A percentile compares a stretch with the other conserved stretches of the same genome.
Conservation (phyloP, 1,140 invertebrate genomes). For the Geopemphigus sp. region DNA sequence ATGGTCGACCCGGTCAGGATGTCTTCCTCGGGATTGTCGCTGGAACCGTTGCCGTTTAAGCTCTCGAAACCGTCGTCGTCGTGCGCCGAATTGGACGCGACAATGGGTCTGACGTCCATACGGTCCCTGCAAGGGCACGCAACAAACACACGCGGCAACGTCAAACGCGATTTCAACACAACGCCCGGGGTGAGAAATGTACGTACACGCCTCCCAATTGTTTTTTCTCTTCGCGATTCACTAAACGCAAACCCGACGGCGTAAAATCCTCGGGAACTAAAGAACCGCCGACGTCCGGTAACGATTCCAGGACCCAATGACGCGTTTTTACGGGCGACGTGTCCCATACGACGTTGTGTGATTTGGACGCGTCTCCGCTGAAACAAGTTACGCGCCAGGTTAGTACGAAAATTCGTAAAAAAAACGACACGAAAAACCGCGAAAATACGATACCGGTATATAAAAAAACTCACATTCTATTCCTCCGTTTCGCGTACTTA, state of each 20-base stretch:
- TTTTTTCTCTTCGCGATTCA: constrained; percentile 42
- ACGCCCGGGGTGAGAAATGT: neutral
- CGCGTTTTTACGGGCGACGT: constrained; percentile 51
- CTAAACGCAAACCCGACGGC: constrained; percentile 28
- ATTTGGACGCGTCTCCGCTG: neutral
- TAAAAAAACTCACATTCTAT: constrained; percentile 41
- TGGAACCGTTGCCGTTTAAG: constrained; percentile 77
- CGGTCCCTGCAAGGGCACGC: constrained; percentile 39
- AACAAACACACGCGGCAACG: neutral
- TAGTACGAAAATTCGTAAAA: too few species aligned
- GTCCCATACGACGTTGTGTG: constrained; percentile 50
- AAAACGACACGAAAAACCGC: neutral
- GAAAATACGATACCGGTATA: too few species aligned
- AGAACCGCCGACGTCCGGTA: constrained; percentile 2
- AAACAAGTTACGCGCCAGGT: neutral
- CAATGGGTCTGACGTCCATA: constrained; percentile 50
- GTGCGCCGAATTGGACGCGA: constrained; percentile 54
- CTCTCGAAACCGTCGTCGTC: constrained; percentile 85
- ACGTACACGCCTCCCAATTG: constrained; percentile 51
- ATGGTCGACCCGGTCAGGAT: constrained; percentile 30
- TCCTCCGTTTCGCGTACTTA: constrained; percentile 31
- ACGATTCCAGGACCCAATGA: constrained; percentile 9
- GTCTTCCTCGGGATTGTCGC: constrained; percentile 62
- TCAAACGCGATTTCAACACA: neutral
- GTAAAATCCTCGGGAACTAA: constrained; percentile 32